Conservation (phyloP, 2,888 invertebrate species). For the Acanthacorydalis orientalis region DNA sequence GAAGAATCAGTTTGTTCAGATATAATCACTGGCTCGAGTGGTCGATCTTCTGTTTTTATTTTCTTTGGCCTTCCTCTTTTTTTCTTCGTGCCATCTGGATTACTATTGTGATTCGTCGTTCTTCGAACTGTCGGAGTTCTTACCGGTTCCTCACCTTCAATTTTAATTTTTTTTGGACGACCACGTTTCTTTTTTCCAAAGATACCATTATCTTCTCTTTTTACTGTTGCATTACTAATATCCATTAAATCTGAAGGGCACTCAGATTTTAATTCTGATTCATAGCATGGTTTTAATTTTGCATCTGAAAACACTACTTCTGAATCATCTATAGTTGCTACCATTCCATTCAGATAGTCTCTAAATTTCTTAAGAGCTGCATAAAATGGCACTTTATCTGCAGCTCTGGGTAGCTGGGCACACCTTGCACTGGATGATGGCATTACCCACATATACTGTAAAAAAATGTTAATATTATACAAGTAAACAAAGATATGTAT, state of each 20-base stretch:
- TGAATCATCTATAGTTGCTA: conserved; percentile 68
- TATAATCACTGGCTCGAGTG: conserved; percentile 16
- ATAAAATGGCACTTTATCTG: conserved; percentile 97
- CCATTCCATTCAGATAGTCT: conserved; percentile 79
- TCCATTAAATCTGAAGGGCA: conserved; percentile 25
- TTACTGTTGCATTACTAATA: conserved; percentile 30
- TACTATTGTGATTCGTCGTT: conserved; percentile 22
- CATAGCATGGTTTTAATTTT: conserved; percentile 44
- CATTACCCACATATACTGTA: conserved; percentile 96
- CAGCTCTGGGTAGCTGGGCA: conserved; percentile 91
- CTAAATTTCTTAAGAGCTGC: conserved; percentile 88
- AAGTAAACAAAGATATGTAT: neutral
- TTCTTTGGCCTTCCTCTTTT: conserved; percentile 81
- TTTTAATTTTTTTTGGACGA: conserved; percentile 70
- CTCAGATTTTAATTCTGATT: conserved; percentile 33
- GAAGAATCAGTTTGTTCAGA: conserved; percentile 29
- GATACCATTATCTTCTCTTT: conserved; percentile 43
- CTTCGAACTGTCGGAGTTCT: conserved; percentile 32
- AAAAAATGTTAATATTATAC: conserved; percentile 14
- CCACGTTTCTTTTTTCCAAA: conserved; percentile 80
- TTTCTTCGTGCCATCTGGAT: conserved; percentile 59
- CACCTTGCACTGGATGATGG: conserved; percentile 95
- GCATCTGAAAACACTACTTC: conserved; percentile 74
- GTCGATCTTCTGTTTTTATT: conserved; percentile 47
- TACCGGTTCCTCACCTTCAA: conserved; percentile 46